Evolutionary conservation across 2,888 invertebrate genomes (phyloP).

Genomic region (Halocaridina rubra): DNA sequence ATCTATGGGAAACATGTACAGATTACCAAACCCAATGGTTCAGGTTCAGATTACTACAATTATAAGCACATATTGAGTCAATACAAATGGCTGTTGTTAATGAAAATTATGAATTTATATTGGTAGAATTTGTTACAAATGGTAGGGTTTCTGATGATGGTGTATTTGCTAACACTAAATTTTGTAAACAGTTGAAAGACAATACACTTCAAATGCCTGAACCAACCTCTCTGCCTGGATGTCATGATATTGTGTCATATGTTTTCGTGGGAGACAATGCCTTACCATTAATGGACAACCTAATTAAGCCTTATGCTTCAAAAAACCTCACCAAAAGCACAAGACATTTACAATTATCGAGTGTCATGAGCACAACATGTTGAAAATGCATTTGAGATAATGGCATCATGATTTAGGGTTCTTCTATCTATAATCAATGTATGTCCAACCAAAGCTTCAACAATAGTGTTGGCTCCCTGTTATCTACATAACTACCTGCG

Average conservation of each 20-base stretch:
- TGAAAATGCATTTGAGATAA: conserved; percentile 12
- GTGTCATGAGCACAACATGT: not conserved
- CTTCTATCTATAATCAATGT: not conserved
- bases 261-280: not conserved
- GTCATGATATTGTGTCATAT: not conserved
- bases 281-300: not conserved
- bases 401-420: not conserved
- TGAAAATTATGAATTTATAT: no score
- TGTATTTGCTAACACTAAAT: no score
- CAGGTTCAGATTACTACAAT: not conserved
- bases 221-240: no score
- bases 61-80: not conserved
- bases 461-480: conserved; percentile 20
- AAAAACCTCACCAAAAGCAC: not conserved
- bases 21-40: not conserved
- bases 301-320: not conserved
- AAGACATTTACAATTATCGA: conserved; percentile 10
- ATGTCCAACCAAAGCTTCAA: conserved; percentile 6
- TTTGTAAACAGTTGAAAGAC: no score
- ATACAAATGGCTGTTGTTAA: no score
- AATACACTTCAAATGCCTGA: not conserved
- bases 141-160: conserved; percentile 11
- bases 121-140: conserved; percentile 15
- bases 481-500: no score
- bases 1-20: not conserved